Evolutionary conservation across 1,140 invertebrate genomes (phyloP).

Genomic region (Meloidogyne floridensis): DNA sequence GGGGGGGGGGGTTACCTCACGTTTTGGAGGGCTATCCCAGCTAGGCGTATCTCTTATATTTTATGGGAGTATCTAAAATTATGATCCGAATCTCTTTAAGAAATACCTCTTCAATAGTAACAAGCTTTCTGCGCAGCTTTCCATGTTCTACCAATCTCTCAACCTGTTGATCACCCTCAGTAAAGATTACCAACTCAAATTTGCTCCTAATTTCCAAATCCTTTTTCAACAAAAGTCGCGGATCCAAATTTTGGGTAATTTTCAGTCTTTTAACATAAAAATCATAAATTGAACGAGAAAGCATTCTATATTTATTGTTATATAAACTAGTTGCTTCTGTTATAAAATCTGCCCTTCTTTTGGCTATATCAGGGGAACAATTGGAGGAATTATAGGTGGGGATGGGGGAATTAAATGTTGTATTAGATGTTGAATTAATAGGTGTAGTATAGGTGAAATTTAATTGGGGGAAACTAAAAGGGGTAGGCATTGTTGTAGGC

Average conservation of each 20-base stretch:
- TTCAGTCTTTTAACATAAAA: constrained; percentile 15
- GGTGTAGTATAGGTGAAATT: background rate
- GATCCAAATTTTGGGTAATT: constrained; percentile 15
- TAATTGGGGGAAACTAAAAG: background rate
- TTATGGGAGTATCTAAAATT: no score
- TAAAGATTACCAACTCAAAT: background rate
- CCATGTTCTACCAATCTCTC: constrained; percentile 6
- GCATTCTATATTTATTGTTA: constrained; percentile 12
- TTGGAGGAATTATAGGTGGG: background rate
- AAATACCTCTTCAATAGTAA: constrained; percentile 6
- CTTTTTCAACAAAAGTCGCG: constrained; percentile 8
- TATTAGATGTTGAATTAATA: background rate
- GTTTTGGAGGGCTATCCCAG: no score
- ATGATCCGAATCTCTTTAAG: no score
- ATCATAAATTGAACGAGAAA: constrained; percentile 2
- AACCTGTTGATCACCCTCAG: background rate
- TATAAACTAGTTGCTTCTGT: constrained; percentile 6
- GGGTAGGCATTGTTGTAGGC: no score
- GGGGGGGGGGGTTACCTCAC: no score
- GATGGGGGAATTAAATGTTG: background rate
- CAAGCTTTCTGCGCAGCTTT: background rate
- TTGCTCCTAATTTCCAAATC: constrained; percentile 17
- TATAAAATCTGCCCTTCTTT: constrained; percentile 1
- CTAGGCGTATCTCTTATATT: no score
- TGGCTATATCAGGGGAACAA: background rate